phyloP scores from a whole-genome alignment of 2,797 vertebrate genomes.

The Coregonus sp. region DNA sequence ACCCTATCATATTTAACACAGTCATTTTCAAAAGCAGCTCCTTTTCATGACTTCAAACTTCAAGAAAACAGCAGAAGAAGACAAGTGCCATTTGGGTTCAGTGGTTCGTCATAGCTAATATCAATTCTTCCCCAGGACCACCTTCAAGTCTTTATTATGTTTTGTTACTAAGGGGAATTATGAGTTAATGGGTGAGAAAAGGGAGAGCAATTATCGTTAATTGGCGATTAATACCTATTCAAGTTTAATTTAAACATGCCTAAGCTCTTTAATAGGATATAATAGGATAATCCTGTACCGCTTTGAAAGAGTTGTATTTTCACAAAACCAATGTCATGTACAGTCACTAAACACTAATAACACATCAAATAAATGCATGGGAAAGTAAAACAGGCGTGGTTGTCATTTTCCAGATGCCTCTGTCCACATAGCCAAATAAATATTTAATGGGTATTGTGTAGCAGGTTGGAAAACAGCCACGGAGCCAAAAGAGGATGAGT shows the following conservation, averaged over 20 bases:
- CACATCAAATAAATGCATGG: conserved; percentile 1
- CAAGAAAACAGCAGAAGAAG: conserved; percentile 22
- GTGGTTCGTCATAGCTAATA: conserved; percentile 20
- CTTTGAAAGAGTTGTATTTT: conserved; percentile 18
- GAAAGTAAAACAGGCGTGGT: background rate
- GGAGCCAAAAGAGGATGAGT: conserved; percentile 63
- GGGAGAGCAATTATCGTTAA: conserved; percentile 56
- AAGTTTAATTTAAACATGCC: conserved; percentile 31
- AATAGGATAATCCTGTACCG: conserved; percentile 45
- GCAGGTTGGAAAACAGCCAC: conserved; percentile 45
- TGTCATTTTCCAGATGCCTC: background rate
- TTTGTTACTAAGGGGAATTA: conserved; percentile 30
- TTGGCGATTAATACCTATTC: conserved; percentile 58
- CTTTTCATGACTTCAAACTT: background rate
- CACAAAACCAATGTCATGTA: conserved; percentile 10
- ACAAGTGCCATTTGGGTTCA: conserved; percentile 29
- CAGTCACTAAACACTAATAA: conserved; percentile 9
- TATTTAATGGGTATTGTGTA: conserved; percentile 44
- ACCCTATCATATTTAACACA: background rate
- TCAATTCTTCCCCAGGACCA: conserved; percentile 4
- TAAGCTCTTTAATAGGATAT: conserved; percentile 49
- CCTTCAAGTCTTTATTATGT: conserved; percentile 36
- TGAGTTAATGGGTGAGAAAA: conserved; percentile 42
- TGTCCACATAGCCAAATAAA: conserved; percentile 23
- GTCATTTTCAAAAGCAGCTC: background rate